Percentiles rank a stretch among this genome's conserved stretches.
phyloP scores from a whole-genome alignment of 2,888 invertebrate genomes.

The Ennomos fuscantarius region DNA sequence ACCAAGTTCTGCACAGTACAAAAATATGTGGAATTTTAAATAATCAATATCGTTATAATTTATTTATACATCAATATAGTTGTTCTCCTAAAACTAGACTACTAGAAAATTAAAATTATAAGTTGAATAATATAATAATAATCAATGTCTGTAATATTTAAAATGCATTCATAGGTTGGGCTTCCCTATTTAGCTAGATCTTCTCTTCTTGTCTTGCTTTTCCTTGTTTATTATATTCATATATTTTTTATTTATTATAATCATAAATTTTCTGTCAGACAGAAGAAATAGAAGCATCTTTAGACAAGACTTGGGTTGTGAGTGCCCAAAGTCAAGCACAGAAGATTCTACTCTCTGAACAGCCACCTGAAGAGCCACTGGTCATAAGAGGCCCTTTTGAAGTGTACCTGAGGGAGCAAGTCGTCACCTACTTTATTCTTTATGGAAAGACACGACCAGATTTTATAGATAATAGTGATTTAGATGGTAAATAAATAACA shows the following conservation, averaged over 20 bases:
- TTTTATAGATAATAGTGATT: constrained; percentile 78
- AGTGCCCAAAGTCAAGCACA: constrained; percentile 94
- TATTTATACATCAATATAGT: too few relatives aligned
- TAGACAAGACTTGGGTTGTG: constrained; percentile 97
- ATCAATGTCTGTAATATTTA: too few relatives aligned
- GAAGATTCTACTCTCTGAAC: constrained; percentile 87
- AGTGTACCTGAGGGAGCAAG: constrained; percentile 90
- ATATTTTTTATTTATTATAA: constrained; percentile 13
- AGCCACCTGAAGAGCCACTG: constrained; percentile 85
- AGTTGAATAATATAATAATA: too few relatives aligned
- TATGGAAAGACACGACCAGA: constrained; percentile 86
- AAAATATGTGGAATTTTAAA: too few relatives aligned
- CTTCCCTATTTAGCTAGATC: too few relatives aligned
- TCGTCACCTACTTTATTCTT: constrained; percentile 93
- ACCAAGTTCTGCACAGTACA: too few relatives aligned
- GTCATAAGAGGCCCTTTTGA: constrained; percentile 94
- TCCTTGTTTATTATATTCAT: not conserved
- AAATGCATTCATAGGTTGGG: too few relatives aligned
- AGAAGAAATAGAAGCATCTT: constrained; percentile 88
- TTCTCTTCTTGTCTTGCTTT: too few relatives aligned
- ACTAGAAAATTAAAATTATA: too few relatives aligned
- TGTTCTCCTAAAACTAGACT: too few relatives aligned
- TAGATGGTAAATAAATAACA: constrained; percentile 86
- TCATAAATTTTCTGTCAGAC: constrained; percentile 78
- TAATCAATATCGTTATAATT: too few relatives aligned